These are phyloP conservation scores for Drosophila subobscura DNA, from an alignment of 1,140 invertebrate species.

Conservation along the genomic window DNA sequence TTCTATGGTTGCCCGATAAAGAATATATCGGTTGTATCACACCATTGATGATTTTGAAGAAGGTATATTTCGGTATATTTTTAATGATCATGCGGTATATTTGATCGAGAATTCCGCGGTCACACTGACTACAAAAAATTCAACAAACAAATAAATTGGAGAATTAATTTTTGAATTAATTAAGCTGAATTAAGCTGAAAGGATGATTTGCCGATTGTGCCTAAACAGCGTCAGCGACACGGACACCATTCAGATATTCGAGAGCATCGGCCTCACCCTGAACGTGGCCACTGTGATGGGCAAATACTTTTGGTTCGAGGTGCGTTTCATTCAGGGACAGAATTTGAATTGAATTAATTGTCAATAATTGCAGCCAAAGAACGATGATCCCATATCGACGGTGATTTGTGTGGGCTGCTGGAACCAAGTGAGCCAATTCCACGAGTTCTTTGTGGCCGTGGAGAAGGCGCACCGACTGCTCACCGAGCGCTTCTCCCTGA, in stretches of 20 bases:
- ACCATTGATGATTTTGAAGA: too few relatives aligned
- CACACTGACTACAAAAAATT: slow-evolving; percentile 9
- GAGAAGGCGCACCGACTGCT: slow-evolving; percentile 72
- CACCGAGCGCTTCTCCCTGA: slow-evolving; percentile 67
- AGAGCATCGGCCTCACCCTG: slow-evolving; percentile 47
- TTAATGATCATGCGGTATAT: too few relatives aligned
- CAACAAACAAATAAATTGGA: slow-evolving; percentile 26
- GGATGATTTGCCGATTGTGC: slow-evolving; percentile 81
- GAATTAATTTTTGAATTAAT: slow-evolving; percentile 14
- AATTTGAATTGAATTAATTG: neutral
- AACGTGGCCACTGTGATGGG: slow-evolving; percentile 55
- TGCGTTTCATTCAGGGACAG: neutral
- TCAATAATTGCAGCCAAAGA: slow-evolving; percentile 52
- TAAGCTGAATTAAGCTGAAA: slow-evolving; percentile 40
- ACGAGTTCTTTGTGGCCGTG: slow-evolving; percentile 62
- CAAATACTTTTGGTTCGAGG: slow-evolving; percentile 77
- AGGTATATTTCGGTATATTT: too few relatives aligned
- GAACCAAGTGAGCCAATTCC: slow-evolving; percentile 60
- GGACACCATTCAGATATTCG: slow-evolving; percentile 69
- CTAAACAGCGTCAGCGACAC: slow-evolving; percentile 61
- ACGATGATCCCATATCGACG: slow-evolving; percentile 74
- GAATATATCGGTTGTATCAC: neutral
- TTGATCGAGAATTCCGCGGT: too few relatives aligned
- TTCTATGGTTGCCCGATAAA: neutral
- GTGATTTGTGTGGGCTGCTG: slow-evolving; percentile 61